Conservation (phyloP, 2,797 vertebrate species). For the Uromys caudimaculatus region DNA sequence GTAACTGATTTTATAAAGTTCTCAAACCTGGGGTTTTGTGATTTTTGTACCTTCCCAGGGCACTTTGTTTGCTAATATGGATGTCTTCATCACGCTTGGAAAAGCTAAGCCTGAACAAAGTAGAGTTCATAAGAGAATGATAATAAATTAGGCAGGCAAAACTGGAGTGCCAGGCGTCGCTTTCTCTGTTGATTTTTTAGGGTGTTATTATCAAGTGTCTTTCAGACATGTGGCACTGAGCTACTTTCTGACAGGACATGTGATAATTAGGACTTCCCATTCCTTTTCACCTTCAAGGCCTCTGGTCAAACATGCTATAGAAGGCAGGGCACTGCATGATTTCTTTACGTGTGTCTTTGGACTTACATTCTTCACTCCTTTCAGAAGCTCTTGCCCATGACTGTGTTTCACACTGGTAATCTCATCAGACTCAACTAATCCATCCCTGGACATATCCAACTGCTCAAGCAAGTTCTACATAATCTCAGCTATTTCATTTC, state of each 20-base stretch:
- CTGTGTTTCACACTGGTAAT: background rate
- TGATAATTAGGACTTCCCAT: background rate
- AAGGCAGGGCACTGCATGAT: background rate
- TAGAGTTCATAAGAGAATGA: background rate
- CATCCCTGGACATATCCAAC: background rate
- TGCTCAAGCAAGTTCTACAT: background rate
- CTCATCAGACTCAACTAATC: background rate
- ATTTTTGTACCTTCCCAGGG: background rate
- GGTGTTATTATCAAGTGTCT: background rate
- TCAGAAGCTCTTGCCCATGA: background rate
- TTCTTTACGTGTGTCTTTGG: background rate
- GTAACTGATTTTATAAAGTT: background rate
- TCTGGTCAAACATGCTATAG: background rate
- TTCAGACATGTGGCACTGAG: background rate
- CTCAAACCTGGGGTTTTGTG: background rate
- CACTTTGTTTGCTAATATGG: background rate
- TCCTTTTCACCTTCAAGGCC: background rate
- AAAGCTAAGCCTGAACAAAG: background rate
- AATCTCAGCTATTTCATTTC: background rate
- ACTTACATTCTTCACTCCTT: background rate
- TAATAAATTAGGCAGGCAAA: conserved; percentile 3
- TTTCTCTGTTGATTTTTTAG: background rate
- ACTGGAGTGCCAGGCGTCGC: background rate
- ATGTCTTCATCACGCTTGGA: background rate
- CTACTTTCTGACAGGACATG: too few species aligned